phyloP scores from a whole-genome alignment of 2,113 vertebrate genomes.

The Phaethornis superciliosus region DNA sequence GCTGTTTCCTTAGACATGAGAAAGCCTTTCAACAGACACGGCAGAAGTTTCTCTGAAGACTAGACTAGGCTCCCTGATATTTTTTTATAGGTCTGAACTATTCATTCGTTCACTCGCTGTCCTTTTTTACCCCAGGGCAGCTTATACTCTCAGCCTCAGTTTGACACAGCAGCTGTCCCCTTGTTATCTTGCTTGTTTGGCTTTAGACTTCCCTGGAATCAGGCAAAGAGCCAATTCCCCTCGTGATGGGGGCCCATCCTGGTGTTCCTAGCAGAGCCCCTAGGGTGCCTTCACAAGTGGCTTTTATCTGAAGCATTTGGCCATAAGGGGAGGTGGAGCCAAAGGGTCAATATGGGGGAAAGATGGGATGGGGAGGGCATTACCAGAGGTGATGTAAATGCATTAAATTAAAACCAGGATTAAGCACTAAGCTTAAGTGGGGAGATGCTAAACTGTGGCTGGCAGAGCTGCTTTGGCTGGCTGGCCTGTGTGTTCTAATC shows the following conservation, averaged over 20 bases:
- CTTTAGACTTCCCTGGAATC: background rate
- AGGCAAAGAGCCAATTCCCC: background rate
- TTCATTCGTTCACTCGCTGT: background rate
- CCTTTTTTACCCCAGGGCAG: background rate
- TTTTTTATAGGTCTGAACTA: background rate
- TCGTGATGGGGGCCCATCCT: background rate
- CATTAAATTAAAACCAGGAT: constrained; percentile 64
- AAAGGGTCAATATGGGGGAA: constrained; percentile 12
- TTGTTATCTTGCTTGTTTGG: background rate
- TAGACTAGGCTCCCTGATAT: background rate
- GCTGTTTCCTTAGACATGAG: background rate
- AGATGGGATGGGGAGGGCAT: background rate
- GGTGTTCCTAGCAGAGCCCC: background rate
- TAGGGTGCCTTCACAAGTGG: background rate
- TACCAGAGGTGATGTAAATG: constrained; percentile 51
- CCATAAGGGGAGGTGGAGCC: constrained; percentile 46
- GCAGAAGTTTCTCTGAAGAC: background rate
- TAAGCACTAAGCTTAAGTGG: constrained; percentile 34
- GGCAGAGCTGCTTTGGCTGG: constrained; percentile 40
- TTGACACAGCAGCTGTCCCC: background rate
- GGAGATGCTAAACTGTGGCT: constrained; percentile 29
- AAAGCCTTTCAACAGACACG: background rate
- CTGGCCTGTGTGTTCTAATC: constrained; percentile 24
- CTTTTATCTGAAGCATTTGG: background rate
- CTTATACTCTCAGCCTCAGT: background rate